A percentile compares a stretch with the other conserved stretches of the same genome.
Conservation (phyloP, 1,140 invertebrate species). For the Metaphire vulgaris region DNA sequence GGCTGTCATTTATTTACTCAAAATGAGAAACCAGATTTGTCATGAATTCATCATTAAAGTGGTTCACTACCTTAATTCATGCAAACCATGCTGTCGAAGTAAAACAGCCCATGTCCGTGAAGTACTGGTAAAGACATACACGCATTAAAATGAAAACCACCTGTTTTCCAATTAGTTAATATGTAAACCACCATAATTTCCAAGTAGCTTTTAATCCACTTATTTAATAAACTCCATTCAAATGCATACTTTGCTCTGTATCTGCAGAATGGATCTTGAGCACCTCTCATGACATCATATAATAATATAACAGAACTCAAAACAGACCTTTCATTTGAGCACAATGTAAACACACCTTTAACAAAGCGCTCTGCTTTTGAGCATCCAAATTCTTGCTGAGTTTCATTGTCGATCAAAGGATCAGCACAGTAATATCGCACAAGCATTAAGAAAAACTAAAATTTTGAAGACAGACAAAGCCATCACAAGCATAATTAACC, state of each 20-base stretch:
- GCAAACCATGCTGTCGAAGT: too few species aligned
- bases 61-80: too few species aligned
- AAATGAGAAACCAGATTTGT: too few species aligned
- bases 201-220: neutral
- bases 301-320: neutral
- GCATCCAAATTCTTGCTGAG: conserved; percentile 79
- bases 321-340: neutral
- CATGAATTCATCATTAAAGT: too few species aligned
- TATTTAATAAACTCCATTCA: neutral
- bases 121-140: too few species aligned
- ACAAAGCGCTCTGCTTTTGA: conserved; percentile 57
- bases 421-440: conserved; percentile 66
- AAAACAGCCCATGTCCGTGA: too few species aligned
- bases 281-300: neutral
- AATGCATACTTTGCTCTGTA: neutral
- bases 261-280: neutral
- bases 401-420: conserved; percentile 79
- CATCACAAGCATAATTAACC: neutral
- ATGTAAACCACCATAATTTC: neutral
- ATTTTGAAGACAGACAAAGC: neutral
- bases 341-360: conserved; percentile 18
- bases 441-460: neutral
- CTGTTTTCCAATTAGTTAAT: too few species aligned
- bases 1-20: too few species aligned
- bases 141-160: too few species aligned